These are phyloP conservation scores for Chaetura pelagica DNA, from an alignment of 2,113 vertebrate species.

Conservation along the genomic window DNA sequence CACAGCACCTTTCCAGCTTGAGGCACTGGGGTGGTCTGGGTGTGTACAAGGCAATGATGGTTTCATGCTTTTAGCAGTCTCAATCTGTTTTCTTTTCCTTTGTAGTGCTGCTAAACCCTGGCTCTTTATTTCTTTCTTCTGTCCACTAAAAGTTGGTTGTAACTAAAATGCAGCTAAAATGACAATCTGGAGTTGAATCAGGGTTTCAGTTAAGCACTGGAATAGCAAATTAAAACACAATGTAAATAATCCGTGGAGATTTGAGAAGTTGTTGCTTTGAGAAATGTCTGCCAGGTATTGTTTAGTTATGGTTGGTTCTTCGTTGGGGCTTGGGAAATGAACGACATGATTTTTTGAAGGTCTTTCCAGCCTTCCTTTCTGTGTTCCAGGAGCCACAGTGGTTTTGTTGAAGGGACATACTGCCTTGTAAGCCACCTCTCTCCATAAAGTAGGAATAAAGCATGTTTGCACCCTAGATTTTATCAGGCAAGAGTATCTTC, in stretches of 20 bases:
- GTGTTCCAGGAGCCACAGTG: fast-evolving
- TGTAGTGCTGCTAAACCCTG: not conserved
- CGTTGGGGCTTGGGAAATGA: not conserved
- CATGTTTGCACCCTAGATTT: not conserved
- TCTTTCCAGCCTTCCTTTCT: not conserved
- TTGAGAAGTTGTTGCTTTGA: not conserved
- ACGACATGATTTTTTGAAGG: not conserved
- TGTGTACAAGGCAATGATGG: fast-evolving
- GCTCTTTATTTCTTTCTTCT: not conserved
- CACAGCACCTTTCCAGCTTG: fast-evolving
- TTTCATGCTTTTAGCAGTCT: not conserved
- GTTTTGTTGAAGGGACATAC: not conserved
- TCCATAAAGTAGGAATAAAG: not conserved
- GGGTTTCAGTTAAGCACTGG: not conserved
- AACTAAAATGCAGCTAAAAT: not conserved
- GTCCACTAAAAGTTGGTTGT: not conserved
- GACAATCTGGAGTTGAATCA: not conserved
- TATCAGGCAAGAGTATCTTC: not conserved
- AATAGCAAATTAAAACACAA: not conserved
- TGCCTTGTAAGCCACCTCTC: not conserved
- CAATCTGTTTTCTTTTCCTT: not conserved
- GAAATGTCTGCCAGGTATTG: not conserved
- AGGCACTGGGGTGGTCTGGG: not conserved
- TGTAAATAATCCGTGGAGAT: not conserved
- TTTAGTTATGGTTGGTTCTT: not conserved